These are phyloP conservation scores for Megalurothrips usitatus DNA, from an alignment of 2,888 invertebrate species.

Conservation along the genomic window DNA sequence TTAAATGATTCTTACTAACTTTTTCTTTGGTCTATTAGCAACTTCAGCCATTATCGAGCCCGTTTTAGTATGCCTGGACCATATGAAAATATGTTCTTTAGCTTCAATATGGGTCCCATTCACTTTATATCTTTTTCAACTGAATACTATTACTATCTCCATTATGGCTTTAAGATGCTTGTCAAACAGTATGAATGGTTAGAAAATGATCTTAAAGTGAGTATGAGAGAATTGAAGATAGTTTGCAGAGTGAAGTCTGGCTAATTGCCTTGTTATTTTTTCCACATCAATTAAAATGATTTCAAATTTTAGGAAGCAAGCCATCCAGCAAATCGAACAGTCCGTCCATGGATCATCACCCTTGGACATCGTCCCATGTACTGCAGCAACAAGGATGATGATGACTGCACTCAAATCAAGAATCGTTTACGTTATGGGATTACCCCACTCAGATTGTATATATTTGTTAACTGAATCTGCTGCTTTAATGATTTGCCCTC, in stretches of 20 bases:
- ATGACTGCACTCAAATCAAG: slow-evolving; percentile 48
- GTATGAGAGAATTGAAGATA: too few relatives aligned
- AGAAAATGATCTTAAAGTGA: slow-evolving; percentile 47
- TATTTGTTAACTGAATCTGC: neutral
- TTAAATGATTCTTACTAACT: neutral
- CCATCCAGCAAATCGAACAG: slow-evolving; percentile 45
- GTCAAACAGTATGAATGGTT: slow-evolving; percentile 50
- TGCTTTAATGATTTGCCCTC: slow-evolving; percentile 14
- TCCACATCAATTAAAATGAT: neutral
- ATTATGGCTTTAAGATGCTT: slow-evolving; percentile 50
- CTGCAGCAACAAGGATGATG: slow-evolving; percentile 51
- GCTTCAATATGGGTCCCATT: slow-evolving; percentile 50
- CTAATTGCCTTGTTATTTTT: neutral
- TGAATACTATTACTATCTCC: slow-evolving; percentile 54
- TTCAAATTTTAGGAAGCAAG: slow-evolving; percentile 43
- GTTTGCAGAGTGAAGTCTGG: too few relatives aligned
- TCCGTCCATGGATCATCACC: slow-evolving; percentile 51
- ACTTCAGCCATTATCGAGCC: slow-evolving; percentile 55
- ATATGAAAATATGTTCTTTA: slow-evolving; percentile 42
- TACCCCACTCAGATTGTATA: neutral
- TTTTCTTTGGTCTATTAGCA: slow-evolving; percentile 43
- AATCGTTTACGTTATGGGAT: slow-evolving; percentile 1
- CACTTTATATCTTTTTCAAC: slow-evolving; percentile 55
- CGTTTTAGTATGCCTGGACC: slow-evolving; percentile 52
- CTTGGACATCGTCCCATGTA: slow-evolving; percentile 54